Percentiles rank a stretch among this genome's conserved stretches.
Conservation (phyloP, 2,797 vertebrate species). For the Melanotaenia pygmaea region DNA sequence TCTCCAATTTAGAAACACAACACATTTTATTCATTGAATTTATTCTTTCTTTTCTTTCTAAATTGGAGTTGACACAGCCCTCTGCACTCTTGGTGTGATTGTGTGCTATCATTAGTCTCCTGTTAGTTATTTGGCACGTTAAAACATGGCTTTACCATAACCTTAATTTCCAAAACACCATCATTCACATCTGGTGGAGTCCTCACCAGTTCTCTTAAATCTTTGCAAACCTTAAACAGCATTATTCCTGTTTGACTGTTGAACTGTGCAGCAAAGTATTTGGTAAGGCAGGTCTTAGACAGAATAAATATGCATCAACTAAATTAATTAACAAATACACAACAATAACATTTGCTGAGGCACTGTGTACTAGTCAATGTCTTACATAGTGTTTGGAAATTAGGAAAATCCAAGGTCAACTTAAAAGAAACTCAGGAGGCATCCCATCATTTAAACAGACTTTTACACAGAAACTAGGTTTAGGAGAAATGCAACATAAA, state of each 20-base stretch:
- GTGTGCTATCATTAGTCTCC: not conserved
- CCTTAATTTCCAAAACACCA: not conserved
- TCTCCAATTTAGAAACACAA: not conserved
- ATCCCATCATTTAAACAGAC: not conserved
- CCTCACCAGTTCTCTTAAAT: not conserved
- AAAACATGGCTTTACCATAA: not conserved
- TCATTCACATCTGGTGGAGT: not conserved
- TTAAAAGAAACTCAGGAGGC: not conserved
- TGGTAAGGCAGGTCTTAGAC: too few species aligned
- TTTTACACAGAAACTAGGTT: conserved; percentile 1
- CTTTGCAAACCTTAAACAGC: not conserved
- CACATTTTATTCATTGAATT: not conserved
- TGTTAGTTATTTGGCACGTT: not conserved
- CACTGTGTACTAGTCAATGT: not conserved
- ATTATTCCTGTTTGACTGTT: not conserved
- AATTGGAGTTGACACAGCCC: not conserved
- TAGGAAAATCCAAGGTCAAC: not conserved
- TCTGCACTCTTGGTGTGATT: not conserved
- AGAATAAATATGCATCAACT: not conserved
- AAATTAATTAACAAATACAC: not conserved
- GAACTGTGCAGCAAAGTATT: not conserved
- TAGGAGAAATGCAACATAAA: not conserved
- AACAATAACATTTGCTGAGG: not conserved
- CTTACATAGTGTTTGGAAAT: not conserved
- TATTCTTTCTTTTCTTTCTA: not conserved